These are phyloP conservation scores for Synanceia verrucosa DNA, from an alignment of 2,797 vertebrate species.

Conservation along the genomic window DNA sequence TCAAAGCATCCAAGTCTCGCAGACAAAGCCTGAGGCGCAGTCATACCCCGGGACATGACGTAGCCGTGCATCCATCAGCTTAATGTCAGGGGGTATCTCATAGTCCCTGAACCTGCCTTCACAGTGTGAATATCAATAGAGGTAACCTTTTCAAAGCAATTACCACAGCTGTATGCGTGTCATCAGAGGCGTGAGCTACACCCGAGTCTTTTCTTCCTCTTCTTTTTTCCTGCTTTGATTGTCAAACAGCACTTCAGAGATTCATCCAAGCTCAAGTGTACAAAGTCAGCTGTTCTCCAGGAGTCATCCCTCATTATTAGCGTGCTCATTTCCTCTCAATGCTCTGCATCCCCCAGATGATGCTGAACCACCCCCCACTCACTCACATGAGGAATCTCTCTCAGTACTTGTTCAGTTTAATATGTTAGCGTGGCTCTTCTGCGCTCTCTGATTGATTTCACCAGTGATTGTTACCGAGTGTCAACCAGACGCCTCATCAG, in stretches of 20 bases:
- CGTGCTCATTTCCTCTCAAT: constrained; percentile 61
- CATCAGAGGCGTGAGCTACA: constrained; percentile 21
- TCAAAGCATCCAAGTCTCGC: constrained; percentile 39
- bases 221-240: constrained; percentile 54
- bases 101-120: constrained; percentile 31
- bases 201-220: constrained; percentile 42
- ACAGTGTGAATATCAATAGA: constrained; percentile 53
- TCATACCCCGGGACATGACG: constrained; percentile 36
- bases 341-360: constrained; percentile 57
- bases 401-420: constrained; percentile 55
- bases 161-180: constrained; percentile 33
- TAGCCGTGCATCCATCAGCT: constrained; percentile 43
- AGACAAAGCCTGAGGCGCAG: constrained; percentile 46
- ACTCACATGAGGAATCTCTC: constrained; percentile 47
- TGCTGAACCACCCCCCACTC: constrained; percentile 11
- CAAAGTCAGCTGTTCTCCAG: constrained; percentile 58
- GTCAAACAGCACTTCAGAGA: constrained; percentile 62
- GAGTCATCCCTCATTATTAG: constrained; percentile 73
- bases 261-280: constrained; percentile 37
- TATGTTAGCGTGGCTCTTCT: constrained; percentile 52
- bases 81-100: constrained; percentile 41
- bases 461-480: constrained; percentile 64
- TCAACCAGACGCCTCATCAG: constrained; percentile 76
- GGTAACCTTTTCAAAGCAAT: constrained; percentile 58
- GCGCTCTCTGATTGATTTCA: constrained; percentile 72